Conservation (phyloP, 2,888 invertebrate genomes). For the Eristalis arbustorum region DNA sequence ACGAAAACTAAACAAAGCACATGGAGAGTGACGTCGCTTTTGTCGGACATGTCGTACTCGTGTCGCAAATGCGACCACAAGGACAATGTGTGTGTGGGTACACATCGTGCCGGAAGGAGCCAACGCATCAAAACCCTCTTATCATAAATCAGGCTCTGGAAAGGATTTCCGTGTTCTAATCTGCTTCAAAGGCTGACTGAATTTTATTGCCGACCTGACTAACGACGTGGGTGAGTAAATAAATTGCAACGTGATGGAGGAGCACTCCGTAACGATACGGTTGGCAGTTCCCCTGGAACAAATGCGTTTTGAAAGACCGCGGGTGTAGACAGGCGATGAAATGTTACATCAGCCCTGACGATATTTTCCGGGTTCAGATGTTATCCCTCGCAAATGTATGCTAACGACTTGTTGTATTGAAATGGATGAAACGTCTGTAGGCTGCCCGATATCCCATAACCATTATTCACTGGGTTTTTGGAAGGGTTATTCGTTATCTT, state of each 20-base stretch:
- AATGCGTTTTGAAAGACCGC: background rate
- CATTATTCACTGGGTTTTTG: no score
- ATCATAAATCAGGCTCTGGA: background rate
- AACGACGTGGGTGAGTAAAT: background rate
- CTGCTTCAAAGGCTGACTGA: background rate
- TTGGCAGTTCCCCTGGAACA: background rate
- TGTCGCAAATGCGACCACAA: background rate
- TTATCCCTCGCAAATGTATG: no score
- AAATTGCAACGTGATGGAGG: background rate
- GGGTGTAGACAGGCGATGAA: background rate
- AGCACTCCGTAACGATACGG: background rate
- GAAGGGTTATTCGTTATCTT: no score
- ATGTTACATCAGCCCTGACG: background rate
- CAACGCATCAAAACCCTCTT: background rate
- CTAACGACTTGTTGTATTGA: no score
- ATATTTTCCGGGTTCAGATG: no score
- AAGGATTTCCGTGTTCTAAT: background rate
- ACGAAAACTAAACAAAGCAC: background rate
- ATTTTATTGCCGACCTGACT: background rate
- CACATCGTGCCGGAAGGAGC: background rate
- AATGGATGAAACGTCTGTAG: no score
- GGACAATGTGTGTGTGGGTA: background rate
- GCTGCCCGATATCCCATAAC: no score
- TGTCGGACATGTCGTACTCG: background rate
- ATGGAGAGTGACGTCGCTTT: background rate